phyloP scores from a whole-genome alignment of 2,888 invertebrate species.

The Philopedon plagiatum region DNA sequence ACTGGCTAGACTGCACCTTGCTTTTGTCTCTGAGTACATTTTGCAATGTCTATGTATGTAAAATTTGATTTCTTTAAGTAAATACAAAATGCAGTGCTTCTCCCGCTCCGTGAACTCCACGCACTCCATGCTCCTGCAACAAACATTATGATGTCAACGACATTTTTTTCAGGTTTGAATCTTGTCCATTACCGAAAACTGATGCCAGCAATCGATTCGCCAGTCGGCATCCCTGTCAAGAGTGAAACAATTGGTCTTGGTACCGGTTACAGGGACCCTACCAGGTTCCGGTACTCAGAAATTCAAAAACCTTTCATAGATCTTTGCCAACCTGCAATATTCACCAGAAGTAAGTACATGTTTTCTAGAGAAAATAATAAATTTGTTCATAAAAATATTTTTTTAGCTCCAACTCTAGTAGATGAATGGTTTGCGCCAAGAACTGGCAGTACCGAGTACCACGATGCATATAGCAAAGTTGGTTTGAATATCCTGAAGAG shows the following conservation, averaged over 20 bases:
- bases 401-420: constrained; percentile 68
- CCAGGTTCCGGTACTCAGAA: constrained; percentile 73
- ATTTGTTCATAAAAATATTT: constrained; percentile 1
- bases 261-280: constrained; percentile 76
- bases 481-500: constrained; percentile 74
- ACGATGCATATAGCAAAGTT: constrained; percentile 74
- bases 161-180: constrained; percentile 69
- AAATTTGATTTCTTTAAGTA: no score
- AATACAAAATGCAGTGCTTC: no score
- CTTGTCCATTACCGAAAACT: constrained; percentile 72
- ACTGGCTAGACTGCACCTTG: no score
- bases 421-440: constrained; percentile 72
- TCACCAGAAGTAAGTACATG: constrained; percentile 61
- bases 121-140: no score
- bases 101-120: no score
- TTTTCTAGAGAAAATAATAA: not conserved
- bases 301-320: constrained; percentile 73
- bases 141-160: not conserved
- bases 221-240: constrained; percentile 73
- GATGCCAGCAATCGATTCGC: constrained; percentile 75
- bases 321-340: constrained; percentile 67
- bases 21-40: no score
- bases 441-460: constrained; percentile 76
- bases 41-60: no score
- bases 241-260: constrained; percentile 72